Evolutionary conservation across 2,113 vertebrate species (phyloP), one percentile per base, ranked within the genome.

Genomic region (Acanthisitta chloris): DNA sequence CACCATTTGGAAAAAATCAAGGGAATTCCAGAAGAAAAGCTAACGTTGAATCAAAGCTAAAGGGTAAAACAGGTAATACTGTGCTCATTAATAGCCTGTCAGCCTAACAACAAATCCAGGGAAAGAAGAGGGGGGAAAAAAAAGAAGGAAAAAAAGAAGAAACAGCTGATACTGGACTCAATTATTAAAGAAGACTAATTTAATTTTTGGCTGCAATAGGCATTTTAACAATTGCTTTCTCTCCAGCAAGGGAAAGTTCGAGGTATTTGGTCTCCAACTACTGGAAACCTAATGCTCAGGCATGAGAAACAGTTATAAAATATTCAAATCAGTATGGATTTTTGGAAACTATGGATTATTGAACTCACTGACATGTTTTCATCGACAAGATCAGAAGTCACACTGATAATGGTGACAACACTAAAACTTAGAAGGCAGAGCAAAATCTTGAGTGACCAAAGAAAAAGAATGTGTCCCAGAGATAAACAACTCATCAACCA

Each of bases 1-100:
- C 92, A 94, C 71, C 82, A 61, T 69, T 97, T 80, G 88, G 79
- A 67, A 87, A 83, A 88, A 95, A 94, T 82, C 90, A 88, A 86
- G 94, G 88, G 90, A 84, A 93, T 61, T 95, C 79, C 92, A 88
- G 58, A 82, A 83, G 82, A 94, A 92, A 92, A 94, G 66, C 43
- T 38, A 88, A 76, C 1, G 0, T 9, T 73, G 92, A 95, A 86
- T 86, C 79, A 77, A 92, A 96, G 92, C 5, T 17, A 77, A 89
- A 93, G 64, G 71, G 49, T 58, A 93, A 85, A 82, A 42, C 4
- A 21, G 62, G 69, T 55, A 77, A 62, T 42, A 6, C 58, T 28
- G 58, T 14, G 45, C 85, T 94, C 85, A 66, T 90, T 95, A 90
- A 76, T 17, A 62, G 58, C 45, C 79, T 90, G 79, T 58, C 82